Evolutionary conservation across 2,888 invertebrate genomes (phyloP).

Genomic region (Platynereis dumerilii): DNA sequence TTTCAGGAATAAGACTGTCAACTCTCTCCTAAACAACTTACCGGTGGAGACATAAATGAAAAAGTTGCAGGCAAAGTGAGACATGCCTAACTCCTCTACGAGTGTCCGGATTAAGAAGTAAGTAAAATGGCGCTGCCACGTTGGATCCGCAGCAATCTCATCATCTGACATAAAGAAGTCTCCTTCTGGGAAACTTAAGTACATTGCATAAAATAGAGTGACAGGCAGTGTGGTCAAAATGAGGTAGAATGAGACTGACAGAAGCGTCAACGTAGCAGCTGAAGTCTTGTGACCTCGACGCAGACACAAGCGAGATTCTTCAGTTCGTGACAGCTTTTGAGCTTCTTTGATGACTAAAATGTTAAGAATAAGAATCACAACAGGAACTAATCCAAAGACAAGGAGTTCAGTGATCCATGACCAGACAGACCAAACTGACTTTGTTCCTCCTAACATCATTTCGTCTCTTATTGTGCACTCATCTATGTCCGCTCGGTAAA

Average conservation of each 20-base stretch:
- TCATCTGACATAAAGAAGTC: conserved; percentile 38
- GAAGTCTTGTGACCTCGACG: conserved; percentile 38
- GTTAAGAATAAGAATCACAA: conserved; percentile 59
- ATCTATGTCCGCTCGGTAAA: conserved; percentile 36
- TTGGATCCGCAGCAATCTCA: conserved; percentile 43
- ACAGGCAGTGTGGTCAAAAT: conserved; percentile 56
- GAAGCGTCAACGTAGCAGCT: conserved; percentile 60
- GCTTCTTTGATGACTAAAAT: conserved; percentile 58
- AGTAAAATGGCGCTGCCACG: conserved; percentile 49
- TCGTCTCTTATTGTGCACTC: conserved; percentile 45
- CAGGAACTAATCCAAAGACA: conserved; percentile 57
- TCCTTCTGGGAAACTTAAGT: conserved; percentile 42
- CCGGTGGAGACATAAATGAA: conserved; percentile 61
- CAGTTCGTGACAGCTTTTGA: conserved; percentile 35
- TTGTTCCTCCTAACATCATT: conserved; percentile 42
- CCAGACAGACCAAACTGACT: conserved; percentile 56
- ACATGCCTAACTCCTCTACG: conserved; percentile 53
- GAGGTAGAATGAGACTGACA: conserved; percentile 55
- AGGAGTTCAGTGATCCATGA: conserved; percentile 56
- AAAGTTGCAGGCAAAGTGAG: conserved; percentile 59
- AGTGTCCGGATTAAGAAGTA: conserved; percentile 49
- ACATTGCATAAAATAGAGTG: conserved; percentile 47
- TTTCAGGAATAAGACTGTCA: conserved; percentile 40
- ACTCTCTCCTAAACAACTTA: conserved; percentile 57
- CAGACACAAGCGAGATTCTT: conserved; percentile 33